Base-by-base conservation (phyloP, 2,113 vertebrate species). In the Pygoscelis antarcticus region DNA sequence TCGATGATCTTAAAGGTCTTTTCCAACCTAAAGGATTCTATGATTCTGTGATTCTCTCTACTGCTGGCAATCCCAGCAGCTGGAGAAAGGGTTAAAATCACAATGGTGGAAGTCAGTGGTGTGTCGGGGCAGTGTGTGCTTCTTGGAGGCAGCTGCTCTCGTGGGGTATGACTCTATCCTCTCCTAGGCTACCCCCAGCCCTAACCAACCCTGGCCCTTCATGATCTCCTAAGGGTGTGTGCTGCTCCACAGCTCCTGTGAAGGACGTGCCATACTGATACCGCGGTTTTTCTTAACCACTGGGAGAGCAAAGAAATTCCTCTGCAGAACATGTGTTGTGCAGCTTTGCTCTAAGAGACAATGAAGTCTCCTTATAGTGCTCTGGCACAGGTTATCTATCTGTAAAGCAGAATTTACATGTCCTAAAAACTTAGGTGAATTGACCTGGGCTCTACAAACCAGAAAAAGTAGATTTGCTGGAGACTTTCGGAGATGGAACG, bases 201-300 rank as follows among this genome's bases (percentile, higher is more conserved):
- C 11, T 14, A 2, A 29, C 36, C 51, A 27, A 3, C 11, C 7
- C 27, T 44, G 46, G 14, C 13, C 57, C 22, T 76, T 65, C n/a
- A 3, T 4, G 13, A 9, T 6, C 18, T 70, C 18, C 54, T 4
- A 6, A 23, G 34, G 29, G 7, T 7, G 4, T 11, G 49, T 17
- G 58, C 34, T 46, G 46, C 36, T n/a, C 61, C 34, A 2, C 18
- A 21, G 29, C 5, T n/a, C 42, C 34, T 0, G 0, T 4, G 21
- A 30, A 62, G 61, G 20, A 29, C 11, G 0, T 27, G 19, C 21
- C 26, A 2, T 11, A 6, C 13, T 3, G 26, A 29, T 44, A 9
- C 11, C 2, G 1, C 8, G 7, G 44, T 5, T 11, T 34, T 61
- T 38, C 13, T 47, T 38, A 90, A 32, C 5, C 4, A 3, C 9